Conservation (phyloP, 2,797 vertebrate genomes). For the Gymnoscopelus microlampas region DNA sequence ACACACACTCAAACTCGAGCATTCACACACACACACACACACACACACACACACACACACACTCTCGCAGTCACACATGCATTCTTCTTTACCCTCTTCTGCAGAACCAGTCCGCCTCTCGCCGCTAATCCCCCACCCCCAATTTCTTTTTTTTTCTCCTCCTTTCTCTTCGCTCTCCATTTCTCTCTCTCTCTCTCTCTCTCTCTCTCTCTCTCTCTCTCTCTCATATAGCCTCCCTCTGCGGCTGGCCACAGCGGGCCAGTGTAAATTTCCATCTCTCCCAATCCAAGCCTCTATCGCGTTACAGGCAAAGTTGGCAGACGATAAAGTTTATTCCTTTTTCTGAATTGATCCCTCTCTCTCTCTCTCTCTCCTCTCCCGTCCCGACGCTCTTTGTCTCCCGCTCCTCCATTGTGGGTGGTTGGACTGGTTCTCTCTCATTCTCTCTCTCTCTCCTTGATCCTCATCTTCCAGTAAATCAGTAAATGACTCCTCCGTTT, state of each 20-base stretch:
- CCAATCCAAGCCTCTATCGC: slow-evolving; percentile 67
- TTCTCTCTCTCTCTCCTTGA: slow-evolving; percentile 32
- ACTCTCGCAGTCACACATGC: slow-evolving; percentile 53
- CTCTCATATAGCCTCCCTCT: slow-evolving; percentile 17
- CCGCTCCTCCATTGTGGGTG: slow-evolving; percentile 1
- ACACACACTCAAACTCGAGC: too few relatives aligned
- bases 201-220: slow-evolving; percentile 25
- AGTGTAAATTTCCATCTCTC: slow-evolving; percentile 58
- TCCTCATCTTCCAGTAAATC: slow-evolving; percentile 55
- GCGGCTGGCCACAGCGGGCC: slow-evolving; percentile 41
- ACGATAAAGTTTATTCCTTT: slow-evolving; percentile 66
- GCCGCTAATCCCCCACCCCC: slow-evolving; percentile 44
- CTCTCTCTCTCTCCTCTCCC: slow-evolving; percentile 24
- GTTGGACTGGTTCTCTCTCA: too few relatives aligned
- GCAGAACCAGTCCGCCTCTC: slow-evolving; percentile 68
- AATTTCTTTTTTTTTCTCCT: neutral
- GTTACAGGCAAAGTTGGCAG: slow-evolving; percentile 71
- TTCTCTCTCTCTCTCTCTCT: slow-evolving; percentile 58
- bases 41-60: slow-evolving; percentile 33
- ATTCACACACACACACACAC: slow-evolving; percentile 39
- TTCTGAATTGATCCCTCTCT: slow-evolving; percentile 56
- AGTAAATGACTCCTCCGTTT: slow-evolving; percentile 69
- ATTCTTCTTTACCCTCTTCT: slow-evolving; percentile 54
- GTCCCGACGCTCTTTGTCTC: neutral
- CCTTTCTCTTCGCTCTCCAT: slow-evolving; percentile 42